Evolutionary conservation across 2,797 vertebrate species (phyloP), one percentile per base, ranked within the genome.

Genomic region (Catamblyrhynchus diadema): DNA sequence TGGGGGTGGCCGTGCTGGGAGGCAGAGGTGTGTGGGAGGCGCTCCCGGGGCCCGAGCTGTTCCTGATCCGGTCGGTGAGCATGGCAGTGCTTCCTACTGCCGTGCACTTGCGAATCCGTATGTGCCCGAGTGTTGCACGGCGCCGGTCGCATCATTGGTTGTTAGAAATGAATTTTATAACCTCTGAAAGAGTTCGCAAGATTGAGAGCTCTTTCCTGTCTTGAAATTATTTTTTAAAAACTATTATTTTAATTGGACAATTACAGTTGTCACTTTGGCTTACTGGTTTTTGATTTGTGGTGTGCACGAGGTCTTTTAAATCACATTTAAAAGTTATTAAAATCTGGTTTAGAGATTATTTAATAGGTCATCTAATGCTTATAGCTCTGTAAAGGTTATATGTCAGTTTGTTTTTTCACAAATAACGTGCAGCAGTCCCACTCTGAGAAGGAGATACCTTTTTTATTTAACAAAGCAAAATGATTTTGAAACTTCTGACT

Each of bases 61-160:
- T 33, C 28, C 22, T 3, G 28, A 3, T 37, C 2, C 39, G 0
- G 11, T 9, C 42, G 1, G 60, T 3, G 1, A 2, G 12, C 39
- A 0, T 0, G 18, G 66, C 20, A 39, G 8, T 8, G 2, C 6
- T 0, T 2, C 20, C 50, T 39, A 8, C 41, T 56, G 8, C 25
- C 2, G 1, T 22, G 9, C 13, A 0, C 11, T 11, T 32, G 1
- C 23, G 0, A 6, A 0, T 33, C 35, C 48, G 1, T 7, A 0
- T 0, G 3, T 13, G 16, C 22, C 41, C 1, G 9, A 41, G 28
- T 21, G 51, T 10, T 39, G 35, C 16, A 0, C 20, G 44, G 30
- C 9, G 9, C n/a, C 65, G 6, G 41, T 2, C 11, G 21, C 41
- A 1, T 7, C 66, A 56, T n/a, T 6, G 32, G 3, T 30, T 25